A percentile compares a stretch with the other conserved stretches of the same genome.
phyloP scores from a whole-genome alignment of 2,888 invertebrate genomes.

The Ceriagrion tenellum region DNA sequence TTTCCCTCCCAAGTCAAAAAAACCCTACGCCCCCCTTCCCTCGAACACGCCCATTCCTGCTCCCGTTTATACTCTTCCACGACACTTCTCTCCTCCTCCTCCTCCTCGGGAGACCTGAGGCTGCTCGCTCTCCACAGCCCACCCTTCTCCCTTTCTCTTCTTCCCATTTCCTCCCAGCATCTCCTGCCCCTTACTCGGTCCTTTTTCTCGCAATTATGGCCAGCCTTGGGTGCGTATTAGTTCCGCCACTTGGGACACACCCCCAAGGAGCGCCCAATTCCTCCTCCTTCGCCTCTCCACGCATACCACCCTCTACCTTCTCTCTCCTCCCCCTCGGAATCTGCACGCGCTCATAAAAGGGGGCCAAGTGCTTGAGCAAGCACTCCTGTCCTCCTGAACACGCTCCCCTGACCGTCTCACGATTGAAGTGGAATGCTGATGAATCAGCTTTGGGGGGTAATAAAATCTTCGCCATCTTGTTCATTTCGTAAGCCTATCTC shows the following conservation, averaged over 20 bases:
- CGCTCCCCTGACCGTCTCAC: background rate
- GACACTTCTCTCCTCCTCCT: background rate
- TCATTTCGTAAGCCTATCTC: background rate
- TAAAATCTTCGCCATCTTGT: background rate
- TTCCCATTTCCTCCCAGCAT: slow-evolving; percentile 33
- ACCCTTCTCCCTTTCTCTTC: background rate
- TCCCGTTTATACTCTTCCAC: slow-evolving; percentile 20
- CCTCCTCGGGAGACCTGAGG: background rate
- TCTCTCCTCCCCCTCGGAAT: background rate
- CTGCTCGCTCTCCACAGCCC: background rate
- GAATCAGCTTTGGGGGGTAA: background rate
- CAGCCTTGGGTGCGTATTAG: slow-evolving; percentile 27
- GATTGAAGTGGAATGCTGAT: background rate
- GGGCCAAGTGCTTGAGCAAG: slow-evolving; percentile 10
- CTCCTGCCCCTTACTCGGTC: background rate
- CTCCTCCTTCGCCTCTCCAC: background rate
- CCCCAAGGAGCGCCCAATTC: background rate
- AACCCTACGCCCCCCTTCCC: background rate
- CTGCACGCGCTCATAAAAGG: slow-evolving; percentile 14
- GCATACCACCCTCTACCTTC: background rate
- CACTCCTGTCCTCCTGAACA: background rate
- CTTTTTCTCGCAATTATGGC: slow-evolving; percentile 43
- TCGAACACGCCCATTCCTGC: slow-evolving; percentile 56
- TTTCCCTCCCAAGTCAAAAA: slow-evolving; percentile 8
- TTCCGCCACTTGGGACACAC: slow-evolving; percentile 41